These are phyloP conservation scores for Epirrita christyi DNA, from an alignment of 2,888 invertebrate species.

Conservation along the genomic window DNA sequence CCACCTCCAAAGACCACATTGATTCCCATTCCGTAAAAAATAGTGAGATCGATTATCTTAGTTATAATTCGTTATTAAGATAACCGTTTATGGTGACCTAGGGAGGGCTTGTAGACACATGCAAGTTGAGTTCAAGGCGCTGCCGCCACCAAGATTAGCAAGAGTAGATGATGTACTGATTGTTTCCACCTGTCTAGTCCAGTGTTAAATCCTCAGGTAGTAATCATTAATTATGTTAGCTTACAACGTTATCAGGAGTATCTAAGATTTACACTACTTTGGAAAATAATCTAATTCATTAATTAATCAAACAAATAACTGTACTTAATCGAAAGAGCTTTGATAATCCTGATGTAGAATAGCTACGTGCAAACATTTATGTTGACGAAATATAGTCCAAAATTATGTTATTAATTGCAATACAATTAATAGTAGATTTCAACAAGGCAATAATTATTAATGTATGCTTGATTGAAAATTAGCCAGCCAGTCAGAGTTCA, in stretches of 20 bases:
- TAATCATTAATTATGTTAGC: background rate
- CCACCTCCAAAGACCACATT: too few relatives aligned
- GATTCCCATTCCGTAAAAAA: too few relatives aligned
- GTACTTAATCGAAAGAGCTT: constrained; percentile 8
- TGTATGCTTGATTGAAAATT: background rate
- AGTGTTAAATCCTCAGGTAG: too few relatives aligned
- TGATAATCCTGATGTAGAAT: constrained; percentile 28
- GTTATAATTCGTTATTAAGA: too few relatives aligned
- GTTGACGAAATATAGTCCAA: background rate
- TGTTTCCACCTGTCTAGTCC: too few relatives aligned
- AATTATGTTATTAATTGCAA: background rate
- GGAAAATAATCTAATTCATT: background rate
- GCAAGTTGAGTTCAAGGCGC: too few relatives aligned
- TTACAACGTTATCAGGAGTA: constrained; percentile 19
- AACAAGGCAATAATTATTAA: background rate
- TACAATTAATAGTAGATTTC: background rate
- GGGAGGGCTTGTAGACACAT: too few relatives aligned
- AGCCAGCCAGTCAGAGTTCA: background rate
- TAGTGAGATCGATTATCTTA: too few relatives aligned
- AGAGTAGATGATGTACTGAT: too few relatives aligned
- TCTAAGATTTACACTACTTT: background rate
- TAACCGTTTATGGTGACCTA: too few relatives aligned
- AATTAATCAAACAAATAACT: too few relatives aligned
- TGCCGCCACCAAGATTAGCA: too few relatives aligned
- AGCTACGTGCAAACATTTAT: constrained; percentile 32